phyloP scores from a whole-genome alignment of 35 echinoderm and acorn worm genomes.

The Chiridota heheva region DNA sequence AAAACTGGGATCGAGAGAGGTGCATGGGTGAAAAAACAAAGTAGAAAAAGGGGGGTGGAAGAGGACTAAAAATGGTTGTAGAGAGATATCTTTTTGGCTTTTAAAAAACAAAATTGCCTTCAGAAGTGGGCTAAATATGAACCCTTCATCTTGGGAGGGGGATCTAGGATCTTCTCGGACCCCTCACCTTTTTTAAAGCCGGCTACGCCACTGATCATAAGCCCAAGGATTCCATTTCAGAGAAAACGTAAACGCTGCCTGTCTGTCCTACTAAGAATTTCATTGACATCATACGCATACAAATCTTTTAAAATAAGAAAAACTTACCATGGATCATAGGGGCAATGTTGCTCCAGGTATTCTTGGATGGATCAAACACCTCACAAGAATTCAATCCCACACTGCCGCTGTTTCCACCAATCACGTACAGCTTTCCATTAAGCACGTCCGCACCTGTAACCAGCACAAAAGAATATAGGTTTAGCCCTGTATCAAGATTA shows the following conservation, averaged over 20 bases:
- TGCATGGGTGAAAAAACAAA: too few species aligned
- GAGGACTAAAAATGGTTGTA: too few species aligned
- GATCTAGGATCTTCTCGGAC: background rate
- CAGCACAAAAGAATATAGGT: conserved; percentile 8
- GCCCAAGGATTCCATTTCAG: background rate
- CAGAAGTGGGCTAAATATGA: too few species aligned
- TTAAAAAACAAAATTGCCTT: too few species aligned
- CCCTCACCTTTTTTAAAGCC: too few species aligned
- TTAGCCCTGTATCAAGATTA: background rate
- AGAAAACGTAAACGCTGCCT: background rate
- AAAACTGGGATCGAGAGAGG: too few species aligned
- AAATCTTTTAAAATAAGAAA: too few species aligned
- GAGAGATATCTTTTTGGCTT: too few species aligned
- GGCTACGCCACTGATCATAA: background rate
- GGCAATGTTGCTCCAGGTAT: conserved; percentile 69
- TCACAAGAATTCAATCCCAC: conserved; percentile 60
- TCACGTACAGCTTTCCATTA: conserved; percentile 73
- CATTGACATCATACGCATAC: too few species aligned
- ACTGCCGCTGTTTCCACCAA: conserved; percentile 76
- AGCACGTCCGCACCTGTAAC: conserved; percentile 69
- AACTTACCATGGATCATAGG: conserved; percentile 68
- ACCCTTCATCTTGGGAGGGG: background rate
- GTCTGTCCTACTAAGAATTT: too few species aligned
- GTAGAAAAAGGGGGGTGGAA: too few species aligned
- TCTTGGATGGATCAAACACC: conserved; percentile 61